Evolutionary conservation across 1,140 invertebrate genomes (phyloP).

Genomic region (Aporrectodea caliginosa): DNA sequence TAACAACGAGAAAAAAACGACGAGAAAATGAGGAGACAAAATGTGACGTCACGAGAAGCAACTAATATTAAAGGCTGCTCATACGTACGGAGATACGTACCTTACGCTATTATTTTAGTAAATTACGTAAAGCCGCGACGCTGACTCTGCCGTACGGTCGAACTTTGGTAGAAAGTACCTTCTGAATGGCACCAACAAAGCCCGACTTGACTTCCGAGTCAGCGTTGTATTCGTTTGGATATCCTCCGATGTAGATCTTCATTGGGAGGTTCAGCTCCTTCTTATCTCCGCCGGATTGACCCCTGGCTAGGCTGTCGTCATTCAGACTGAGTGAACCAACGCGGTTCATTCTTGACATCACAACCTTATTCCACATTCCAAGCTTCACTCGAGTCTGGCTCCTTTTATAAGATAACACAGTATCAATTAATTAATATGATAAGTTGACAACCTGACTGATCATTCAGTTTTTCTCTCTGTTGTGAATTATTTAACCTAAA

Average conservation of each 20-base stretch:
- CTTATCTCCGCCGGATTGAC: slow-evolving; percentile 62
- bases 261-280: slow-evolving; percentile 78
- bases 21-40: no score
- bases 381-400: not conserved
- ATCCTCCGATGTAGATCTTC: slow-evolving; percentile 75
- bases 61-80: no score
- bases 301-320: not conserved
- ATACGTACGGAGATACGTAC: no score
- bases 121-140: no score
- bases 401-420: no score
- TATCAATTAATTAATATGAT: no score
- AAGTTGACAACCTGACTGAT: no score
- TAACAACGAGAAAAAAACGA: no score
- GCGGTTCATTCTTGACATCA: not conserved
- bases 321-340: slow-evolving; percentile 9
- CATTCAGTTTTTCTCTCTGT: no score
- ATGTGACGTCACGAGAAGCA: no score
- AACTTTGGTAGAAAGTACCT: slow-evolving; percentile 59
- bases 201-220: slow-evolving; percentile 70
- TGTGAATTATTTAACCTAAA: no score
- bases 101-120: no score
- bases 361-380: slow-evolving; percentile 11
- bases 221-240: slow-evolving; percentile 67
- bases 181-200: slow-evolving; percentile 77
- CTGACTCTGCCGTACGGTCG: not conserved